A percentile compares a stretch with the other conserved stretches of the same genome.
These are phyloP conservation scores for Hydropotes inermis DNA, from an alignment of 2,113 vertebrate species.

Conservation along the genomic window DNA sequence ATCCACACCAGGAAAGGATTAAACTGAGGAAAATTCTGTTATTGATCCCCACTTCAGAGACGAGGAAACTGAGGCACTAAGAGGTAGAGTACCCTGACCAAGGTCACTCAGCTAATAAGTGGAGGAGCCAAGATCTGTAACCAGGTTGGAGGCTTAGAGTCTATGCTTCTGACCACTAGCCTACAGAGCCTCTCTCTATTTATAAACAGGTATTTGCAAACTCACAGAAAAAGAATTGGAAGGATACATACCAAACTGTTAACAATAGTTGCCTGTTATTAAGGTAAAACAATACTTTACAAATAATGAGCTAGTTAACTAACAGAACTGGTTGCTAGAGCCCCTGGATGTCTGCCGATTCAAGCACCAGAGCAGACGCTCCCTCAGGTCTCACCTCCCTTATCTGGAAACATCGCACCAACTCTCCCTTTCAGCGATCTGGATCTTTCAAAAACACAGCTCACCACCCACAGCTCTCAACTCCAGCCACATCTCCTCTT, in stretches of 20 bases:
- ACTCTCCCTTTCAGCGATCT: background rate
- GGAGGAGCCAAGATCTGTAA: background rate
- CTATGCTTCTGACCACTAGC: background rate
- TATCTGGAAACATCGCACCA: background rate
- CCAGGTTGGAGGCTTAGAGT: background rate
- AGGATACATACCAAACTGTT: background rate
- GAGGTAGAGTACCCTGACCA: background rate
- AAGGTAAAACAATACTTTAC: background rate
- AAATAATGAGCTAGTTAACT: background rate
- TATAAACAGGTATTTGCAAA: background rate
- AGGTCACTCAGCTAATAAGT: background rate
- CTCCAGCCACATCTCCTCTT: background rate
- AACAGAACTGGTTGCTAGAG: background rate
- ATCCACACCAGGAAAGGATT: background rate
- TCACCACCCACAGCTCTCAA: background rate
- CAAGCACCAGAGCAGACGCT: background rate
- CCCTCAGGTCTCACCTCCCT: background rate
- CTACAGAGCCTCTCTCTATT: background rate
- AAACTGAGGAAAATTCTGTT: background rate
- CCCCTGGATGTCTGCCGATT: background rate
- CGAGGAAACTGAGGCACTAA: background rate
- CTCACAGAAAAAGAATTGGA: background rate
- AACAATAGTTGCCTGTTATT: background rate
- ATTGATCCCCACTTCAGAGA: background rate
- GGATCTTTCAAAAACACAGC: background rate